These are phyloP conservation scores for Serranus cabrilla DNA, from an alignment of 2,797 vertebrate species.

Conservation along the genomic window DNA sequence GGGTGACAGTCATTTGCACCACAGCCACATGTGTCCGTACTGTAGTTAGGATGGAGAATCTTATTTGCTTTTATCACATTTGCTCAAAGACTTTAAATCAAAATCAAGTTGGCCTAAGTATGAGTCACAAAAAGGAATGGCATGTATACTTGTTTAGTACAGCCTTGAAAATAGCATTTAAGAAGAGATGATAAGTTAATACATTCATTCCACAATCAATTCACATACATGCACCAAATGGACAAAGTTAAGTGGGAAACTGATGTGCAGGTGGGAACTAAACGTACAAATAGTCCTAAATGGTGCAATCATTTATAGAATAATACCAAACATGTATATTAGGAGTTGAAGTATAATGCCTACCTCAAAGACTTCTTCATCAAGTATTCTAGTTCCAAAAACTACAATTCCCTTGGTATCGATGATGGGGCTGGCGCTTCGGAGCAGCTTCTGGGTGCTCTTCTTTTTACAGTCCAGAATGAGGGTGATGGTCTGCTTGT, in stretches of 20 bases:
- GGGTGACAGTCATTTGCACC: slow-evolving; percentile 39
- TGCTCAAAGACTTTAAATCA: slow-evolving; percentile 15
- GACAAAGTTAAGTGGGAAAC: not conserved
- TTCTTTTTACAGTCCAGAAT: slow-evolving; percentile 98
- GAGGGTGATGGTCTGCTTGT: slow-evolving; percentile 95
- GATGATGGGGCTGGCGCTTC: slow-evolving; percentile 91
- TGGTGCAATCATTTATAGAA: not conserved
- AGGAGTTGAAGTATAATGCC: slow-evolving; percentile 41
- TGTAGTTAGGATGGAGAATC: slow-evolving; percentile 4
- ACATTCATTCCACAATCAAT: not conserved
- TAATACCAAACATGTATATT: not conserved
- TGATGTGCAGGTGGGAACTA: not conserved
- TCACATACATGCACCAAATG: not conserved
- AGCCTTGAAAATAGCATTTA: slow-evolving; percentile 21
- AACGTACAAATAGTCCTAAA: not conserved
- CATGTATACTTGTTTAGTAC: slow-evolving; percentile 5
- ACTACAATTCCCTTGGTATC: slow-evolving; percentile 97
- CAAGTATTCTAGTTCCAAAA: slow-evolving; percentile 97
- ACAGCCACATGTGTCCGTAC: slow-evolving; percentile 31
- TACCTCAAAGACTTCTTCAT: slow-evolving; percentile 99
- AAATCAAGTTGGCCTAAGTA: slow-evolving; percentile 4
- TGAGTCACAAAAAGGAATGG: slow-evolving; percentile 1
- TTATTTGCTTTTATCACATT: slow-evolving; percentile 22
- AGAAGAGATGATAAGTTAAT: not conserved
- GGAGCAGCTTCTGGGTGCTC: slow-evolving; percentile 88